phyloP scores from a whole-genome alignment of 2,797 vertebrate species.

The Dipus sagitta region DNA sequence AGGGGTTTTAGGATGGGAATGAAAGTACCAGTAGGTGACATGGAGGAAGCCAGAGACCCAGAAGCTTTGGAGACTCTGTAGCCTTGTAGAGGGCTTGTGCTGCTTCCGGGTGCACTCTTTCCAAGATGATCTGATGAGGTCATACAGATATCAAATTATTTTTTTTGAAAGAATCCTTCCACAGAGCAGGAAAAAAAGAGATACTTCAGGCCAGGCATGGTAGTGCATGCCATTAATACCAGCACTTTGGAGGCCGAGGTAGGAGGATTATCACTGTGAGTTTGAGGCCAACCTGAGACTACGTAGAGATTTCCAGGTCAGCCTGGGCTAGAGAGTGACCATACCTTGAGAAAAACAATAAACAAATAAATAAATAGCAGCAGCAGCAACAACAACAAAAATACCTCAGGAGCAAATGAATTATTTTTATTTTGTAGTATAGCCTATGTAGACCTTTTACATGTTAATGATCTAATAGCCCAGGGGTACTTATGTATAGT shows the following conservation, averaged over 20 bases:
- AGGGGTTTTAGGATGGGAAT: background rate
- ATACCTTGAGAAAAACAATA: too few relatives aligned
- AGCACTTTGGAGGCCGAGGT: too few relatives aligned
- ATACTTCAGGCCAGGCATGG: too few relatives aligned
- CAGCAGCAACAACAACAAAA: too few relatives aligned
- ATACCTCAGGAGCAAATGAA: background rate
- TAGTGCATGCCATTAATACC: too few relatives aligned
- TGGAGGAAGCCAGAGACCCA: constrained; percentile 15
- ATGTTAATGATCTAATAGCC: background rate
- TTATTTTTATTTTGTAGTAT: constrained; percentile 45
- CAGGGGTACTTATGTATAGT: constrained; percentile 50
- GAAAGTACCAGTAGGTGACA: constrained; percentile 5
- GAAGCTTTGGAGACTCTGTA: constrained; percentile 10
- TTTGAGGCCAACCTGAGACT: too few relatives aligned
- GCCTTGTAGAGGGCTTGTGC: background rate
- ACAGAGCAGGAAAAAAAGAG: constrained; percentile 26
- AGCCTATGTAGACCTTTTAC: background rate
- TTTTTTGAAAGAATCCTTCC: background rate
- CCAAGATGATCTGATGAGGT: constrained; percentile 29
- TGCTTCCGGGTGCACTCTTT: background rate
- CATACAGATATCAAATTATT: constrained; percentile 29
- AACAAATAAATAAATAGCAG: too few relatives aligned
- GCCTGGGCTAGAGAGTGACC: too few relatives aligned
- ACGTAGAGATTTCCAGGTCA: too few relatives aligned
- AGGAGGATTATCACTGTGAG: too few relatives aligned